Evolutionary conservation across 2,888 invertebrate species (phyloP).

Genomic region (Erpobdella octoculata): DNA sequence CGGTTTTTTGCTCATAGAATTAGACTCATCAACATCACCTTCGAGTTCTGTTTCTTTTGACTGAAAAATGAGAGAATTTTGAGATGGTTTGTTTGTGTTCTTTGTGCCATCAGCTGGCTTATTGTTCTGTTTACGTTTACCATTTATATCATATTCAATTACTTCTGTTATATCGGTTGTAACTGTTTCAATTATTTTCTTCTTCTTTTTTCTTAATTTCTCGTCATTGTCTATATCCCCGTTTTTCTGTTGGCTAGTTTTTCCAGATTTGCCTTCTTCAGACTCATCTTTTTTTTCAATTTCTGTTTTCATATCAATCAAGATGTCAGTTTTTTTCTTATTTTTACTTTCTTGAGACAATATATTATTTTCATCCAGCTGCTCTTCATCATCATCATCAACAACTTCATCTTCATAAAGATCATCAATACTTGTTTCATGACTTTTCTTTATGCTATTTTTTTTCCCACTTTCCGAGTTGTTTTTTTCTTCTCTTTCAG

Average conservation of each 20-base stretch:
- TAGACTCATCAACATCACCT: too few species aligned
- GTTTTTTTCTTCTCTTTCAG: neutral
- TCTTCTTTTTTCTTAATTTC: conserved; percentile 5
- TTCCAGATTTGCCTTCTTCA: neutral
- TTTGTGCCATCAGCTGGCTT: neutral
- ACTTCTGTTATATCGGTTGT: neutral
- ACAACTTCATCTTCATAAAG: neutral
- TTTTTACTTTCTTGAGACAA: too few species aligned
- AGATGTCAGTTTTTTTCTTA: too few species aligned
- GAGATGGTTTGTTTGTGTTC: too few species aligned
- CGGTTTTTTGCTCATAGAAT: too few species aligned
- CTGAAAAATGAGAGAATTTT: neutral
- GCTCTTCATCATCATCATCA: neutral
- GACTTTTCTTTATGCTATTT: neutral
- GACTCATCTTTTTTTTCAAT: neutral
- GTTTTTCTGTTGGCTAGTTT: neutral
- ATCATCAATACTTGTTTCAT: neutral
- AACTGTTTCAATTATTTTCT: neutral
- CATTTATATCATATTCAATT: neutral
- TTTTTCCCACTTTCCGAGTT: neutral
- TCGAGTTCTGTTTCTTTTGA: neutral
- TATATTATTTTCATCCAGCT: too few species aligned
- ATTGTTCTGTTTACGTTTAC: neutral
- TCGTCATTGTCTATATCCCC: neutral
- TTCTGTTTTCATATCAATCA: neutral